Base-by-base conservation (phyloP, 23 tunicate species). In the Halocynthia roretzi region DNA sequence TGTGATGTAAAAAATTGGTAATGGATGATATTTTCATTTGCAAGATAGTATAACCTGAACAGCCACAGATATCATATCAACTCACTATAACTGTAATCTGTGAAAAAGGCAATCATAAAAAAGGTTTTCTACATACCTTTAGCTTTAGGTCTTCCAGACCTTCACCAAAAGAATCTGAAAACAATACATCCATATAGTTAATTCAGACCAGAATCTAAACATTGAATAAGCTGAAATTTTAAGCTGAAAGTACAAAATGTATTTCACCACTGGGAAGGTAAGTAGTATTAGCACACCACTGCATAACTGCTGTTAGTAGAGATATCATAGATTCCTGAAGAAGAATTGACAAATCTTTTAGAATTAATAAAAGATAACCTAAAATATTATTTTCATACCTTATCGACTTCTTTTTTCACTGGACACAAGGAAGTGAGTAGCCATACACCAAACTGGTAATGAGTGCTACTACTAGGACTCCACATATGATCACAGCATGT, bases 381-480 rank as follows among this genome's bases (percentile, higher is more conserved):
- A 4, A 58, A 58, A 15, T n/a, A 15, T 58, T 58, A 11, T 4
- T 67, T 5, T 21, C 40, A 5, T 0, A 76, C 80, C 77, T 75
- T 72, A 31, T 58, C 72, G 40, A 68, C 77, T 23, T 53, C 58
- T 68, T 51, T 9, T 56, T 71, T 72, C 52, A 82, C 79, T 0
- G 85, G 80, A 67, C 86, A 82, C 20, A 87, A 76, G 6, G 93
- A 76, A 12, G 77, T 51, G 8, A 87, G 80, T 21, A 87, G 57
- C 93, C 93, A 87, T 10, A 82, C 74, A 6, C 93, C 93, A 82
- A 87, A 87, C 54, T 87, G 93, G 53, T 72, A 54, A 53, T 83
- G 73, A 5, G 82, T 61, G 8, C 78, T 64, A 54, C 78, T 64
- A 50, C 22, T 54, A 0, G 62, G 55, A 74, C 56, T 74, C 78